phyloP scores from a whole-genome alignment of 2,113 vertebrate genomes.

The Pterocles burchelli region DNA sequence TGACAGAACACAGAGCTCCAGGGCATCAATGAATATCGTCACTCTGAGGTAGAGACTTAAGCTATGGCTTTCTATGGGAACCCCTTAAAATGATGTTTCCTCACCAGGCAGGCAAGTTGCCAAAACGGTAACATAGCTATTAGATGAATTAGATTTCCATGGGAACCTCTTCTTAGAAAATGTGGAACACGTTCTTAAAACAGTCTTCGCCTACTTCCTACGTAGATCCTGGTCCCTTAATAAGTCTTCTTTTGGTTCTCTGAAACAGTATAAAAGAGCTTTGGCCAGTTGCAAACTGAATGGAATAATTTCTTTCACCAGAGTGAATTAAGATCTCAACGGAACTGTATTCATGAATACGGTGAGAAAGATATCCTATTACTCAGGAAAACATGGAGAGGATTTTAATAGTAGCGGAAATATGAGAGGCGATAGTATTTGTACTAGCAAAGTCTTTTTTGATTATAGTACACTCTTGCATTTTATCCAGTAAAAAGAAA shows the following conservation, averaged over 20 bases:
- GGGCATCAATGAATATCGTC: neutral
- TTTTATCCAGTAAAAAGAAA: neutral
- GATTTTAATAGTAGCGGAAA: neutral
- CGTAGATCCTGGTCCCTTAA: neutral
- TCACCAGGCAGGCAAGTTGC: neutral
- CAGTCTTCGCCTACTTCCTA: conserved; percentile 21
- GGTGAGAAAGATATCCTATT: neutral
- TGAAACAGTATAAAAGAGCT: conserved; percentile 11
- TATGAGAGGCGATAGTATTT: neutral
- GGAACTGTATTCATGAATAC: neutral
- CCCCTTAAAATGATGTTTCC: neutral
- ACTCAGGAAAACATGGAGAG: neutral
- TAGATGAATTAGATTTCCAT: conserved; percentile 40
- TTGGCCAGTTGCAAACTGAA: neutral
- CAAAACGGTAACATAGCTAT: conserved; percentile 17
- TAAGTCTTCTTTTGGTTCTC: neutral
- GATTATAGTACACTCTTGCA: neutral
- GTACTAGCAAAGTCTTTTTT: neutral
- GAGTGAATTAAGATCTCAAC: neutral
- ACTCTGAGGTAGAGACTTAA: neutral
- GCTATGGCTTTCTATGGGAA: neutral
- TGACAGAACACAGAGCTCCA: neutral
- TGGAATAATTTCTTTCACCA: neutral
- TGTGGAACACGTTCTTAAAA: neutral
- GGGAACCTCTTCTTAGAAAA: conserved; percentile 12